These are phyloP conservation scores for Cebidichthys violaceus DNA, from an alignment of 2,113 vertebrate species.

Conservation along the genomic window DNA sequence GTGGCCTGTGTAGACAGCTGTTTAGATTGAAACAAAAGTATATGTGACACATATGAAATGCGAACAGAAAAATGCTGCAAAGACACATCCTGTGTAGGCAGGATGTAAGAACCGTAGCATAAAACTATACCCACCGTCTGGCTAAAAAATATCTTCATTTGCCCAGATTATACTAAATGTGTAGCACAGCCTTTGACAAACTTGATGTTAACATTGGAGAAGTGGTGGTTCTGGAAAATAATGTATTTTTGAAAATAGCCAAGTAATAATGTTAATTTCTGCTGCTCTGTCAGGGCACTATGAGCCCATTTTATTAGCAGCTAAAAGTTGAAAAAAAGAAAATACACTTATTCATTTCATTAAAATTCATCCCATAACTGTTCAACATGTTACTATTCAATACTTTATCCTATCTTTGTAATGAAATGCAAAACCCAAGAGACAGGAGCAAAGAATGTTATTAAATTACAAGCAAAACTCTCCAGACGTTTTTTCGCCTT, in stretches of 20 bases:
- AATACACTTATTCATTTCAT: conserved; percentile 25
- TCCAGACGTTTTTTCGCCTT: conserved; percentile 34
- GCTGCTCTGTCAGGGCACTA: not conserved
- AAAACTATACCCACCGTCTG: not conserved
- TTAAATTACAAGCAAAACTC: conserved; percentile 57
- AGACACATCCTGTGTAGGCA: not conserved
- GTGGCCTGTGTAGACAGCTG: not conserved
- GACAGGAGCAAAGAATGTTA: conserved; percentile 60
- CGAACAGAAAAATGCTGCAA: not conserved
- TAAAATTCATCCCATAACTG: conserved; percentile 53
- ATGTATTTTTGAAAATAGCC: not conserved
- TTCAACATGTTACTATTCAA: conserved; percentile 52
- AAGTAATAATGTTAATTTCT: conserved; percentile 12
- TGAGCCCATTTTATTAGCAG: conserved; percentile 8
- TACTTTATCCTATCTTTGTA: conserved; percentile 60
- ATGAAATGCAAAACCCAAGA: conserved; percentile 68
- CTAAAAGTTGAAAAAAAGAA: conserved; percentile 22
- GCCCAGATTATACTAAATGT: not conserved
- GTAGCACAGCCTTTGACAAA: not conserved
- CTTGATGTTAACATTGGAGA: not conserved
- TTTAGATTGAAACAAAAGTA: not conserved
- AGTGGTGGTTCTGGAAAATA: not conserved
- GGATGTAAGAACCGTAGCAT: not conserved
- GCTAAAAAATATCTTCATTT: not conserved
- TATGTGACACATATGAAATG: not conserved